These are phyloP conservation scores for Ispidina picta DNA, from an alignment of 2,797 vertebrate species.

Conservation along the genomic window DNA sequence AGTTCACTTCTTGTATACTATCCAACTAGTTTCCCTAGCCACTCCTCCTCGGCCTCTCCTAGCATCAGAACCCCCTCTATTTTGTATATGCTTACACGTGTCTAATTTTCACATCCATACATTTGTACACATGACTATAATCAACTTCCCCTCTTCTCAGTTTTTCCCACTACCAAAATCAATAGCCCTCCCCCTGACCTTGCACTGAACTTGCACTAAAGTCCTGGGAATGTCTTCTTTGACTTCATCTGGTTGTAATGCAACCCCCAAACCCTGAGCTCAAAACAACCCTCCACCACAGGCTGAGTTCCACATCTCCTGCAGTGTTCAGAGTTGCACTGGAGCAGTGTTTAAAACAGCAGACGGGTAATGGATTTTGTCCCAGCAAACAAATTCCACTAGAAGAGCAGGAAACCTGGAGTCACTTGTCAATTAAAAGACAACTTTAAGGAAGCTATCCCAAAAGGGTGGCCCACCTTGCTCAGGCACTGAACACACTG, in stretches of 20 bases:
- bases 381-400: not conserved
- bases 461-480: not conserved
- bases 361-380: not conserved
- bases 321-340: not conserved
- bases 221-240: not conserved
- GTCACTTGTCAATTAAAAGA: not conserved
- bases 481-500: not conserved
- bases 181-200: not conserved
- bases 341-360: not conserved
- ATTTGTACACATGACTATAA: not conserved
- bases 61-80: not conserved
- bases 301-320: not conserved
- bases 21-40: not conserved
- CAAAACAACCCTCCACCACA: not conserved
- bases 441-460: not conserved
- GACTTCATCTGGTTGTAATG: not conserved
- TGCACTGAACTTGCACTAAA: not conserved
- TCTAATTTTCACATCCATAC: not conserved
- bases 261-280: not conserved
- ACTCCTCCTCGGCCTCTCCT: not conserved
- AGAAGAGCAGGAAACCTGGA: not conserved
- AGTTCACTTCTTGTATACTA: not conserved
- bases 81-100: conserved; percentile 13
- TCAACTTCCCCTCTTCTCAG: not conserved
- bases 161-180: conserved; percentile 6